Base-by-base conservation (phyloP, 1,140 invertebrate species). In the Phenacoccus solenopsis region DNA sequence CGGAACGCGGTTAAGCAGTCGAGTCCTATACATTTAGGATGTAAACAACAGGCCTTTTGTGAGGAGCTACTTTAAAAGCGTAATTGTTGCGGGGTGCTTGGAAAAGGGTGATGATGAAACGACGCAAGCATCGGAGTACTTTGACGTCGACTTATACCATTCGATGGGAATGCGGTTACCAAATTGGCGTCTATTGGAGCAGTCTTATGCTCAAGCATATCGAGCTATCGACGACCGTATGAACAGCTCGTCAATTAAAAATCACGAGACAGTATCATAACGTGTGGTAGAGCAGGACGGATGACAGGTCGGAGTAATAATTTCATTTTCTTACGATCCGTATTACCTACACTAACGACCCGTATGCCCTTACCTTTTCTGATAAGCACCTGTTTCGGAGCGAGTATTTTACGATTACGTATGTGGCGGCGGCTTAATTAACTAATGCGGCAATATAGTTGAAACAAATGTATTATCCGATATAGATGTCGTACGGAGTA, bases 221-320 rank as follows among this genome's bases (percentile, higher is more conserved):
- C 38, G 16, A 49, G 20, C 30, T 32, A 5, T 32, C 13, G 13
- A 5, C 30, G 13, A 32, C 38, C 5, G n/a, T 49, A 49, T 5
- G n/a, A 49, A 10, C 38, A 49, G 38, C 20, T 49, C 20, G 38
- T 49, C 38, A 49, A 49, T 49, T 49, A 49, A 49, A 49, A 49
- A 49, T 49, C 38, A 49, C 38, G 38, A 49, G 38, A 49, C 38
- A 49, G 38, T 49, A 49, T 49, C 30, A n/a, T 49, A 49, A 49
- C 20, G 20, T 49, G 38, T 49, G 38, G 20, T n/a, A 49, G 38
- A 10, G 16, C 13, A 49, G 38, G n/a, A n/a, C n/a, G n/a, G n/a
- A n/a, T n/a, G n/a, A n/a, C n/a, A n/a, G n/a, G n/a, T n/a, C n/a
- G n/a, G n/a, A n/a, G 38, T 49, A 49, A 49, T 49, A 49, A 49